These are phyloP conservation scores for Dunckerocampus dactyliophorus DNA, from an alignment of 2,113 vertebrate genomes.

Conservation along the genomic window DNA sequence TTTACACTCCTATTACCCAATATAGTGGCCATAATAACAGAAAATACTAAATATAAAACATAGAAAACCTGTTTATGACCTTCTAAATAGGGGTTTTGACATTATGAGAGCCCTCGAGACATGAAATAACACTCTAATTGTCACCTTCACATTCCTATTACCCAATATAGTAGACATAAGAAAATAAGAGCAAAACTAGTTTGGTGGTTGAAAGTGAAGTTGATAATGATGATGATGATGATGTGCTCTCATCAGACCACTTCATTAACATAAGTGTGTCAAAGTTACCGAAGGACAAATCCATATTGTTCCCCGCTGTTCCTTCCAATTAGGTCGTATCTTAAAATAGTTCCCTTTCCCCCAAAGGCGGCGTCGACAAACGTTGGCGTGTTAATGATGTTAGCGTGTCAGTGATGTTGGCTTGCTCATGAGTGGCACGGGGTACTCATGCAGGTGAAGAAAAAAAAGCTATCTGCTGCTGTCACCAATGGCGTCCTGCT, in stretches of 20 bases:
- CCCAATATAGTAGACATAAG: too few species aligned
- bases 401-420: conserved; percentile 30
- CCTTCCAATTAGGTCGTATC: conserved; percentile 68
- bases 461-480: background rate
- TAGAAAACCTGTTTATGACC: too few species aligned
- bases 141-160: too few species aligned
- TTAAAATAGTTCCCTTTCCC: conserved; percentile 65
- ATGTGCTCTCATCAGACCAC: conserved; percentile 2
- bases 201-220: background rate
- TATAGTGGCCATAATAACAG: too few species aligned
- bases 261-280: conserved; percentile 43
- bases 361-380: conserved; percentile 46
- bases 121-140: too few species aligned
- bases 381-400: conserved; percentile 55
- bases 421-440: conserved; percentile 21
- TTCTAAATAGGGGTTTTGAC: too few species aligned
- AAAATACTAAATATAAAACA: too few species aligned
- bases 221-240: background rate
- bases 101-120: too few species aligned
- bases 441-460: conserved; percentile 41
- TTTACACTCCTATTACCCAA: too few species aligned
- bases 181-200: background rate
- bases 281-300: conserved; percentile 63
- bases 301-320: conserved; percentile 47
- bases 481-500: too few species aligned